Evolutionary conservation across 2,888 invertebrate species (phyloP).

Genomic region (Idaea dimidiata): DNA sequence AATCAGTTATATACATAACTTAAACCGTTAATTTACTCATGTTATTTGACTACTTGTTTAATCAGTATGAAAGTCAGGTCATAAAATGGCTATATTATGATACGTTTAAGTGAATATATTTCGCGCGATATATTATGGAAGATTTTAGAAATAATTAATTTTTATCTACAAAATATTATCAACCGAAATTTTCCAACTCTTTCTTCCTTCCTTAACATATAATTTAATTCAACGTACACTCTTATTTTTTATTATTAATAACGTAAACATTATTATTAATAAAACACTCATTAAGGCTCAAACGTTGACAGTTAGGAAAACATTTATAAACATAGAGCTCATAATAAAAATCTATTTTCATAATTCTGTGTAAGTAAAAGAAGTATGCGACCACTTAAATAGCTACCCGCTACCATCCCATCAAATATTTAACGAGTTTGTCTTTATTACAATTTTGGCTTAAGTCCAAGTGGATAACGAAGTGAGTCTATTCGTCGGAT

Average conservation of each 20-base stretch:
- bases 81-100: too few relatives aligned
- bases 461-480: constrained; percentile 64
- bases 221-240: too few relatives aligned
- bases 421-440: constrained; percentile 68
- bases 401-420: constrained; percentile 51
- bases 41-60: neutral
- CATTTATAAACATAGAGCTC: neutral
- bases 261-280: neutral
- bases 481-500: constrained; percentile 47
- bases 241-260: too few relatives aligned
- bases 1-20: neutral
- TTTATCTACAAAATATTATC: too few relatives aligned
- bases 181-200: too few relatives aligned
- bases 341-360: constrained; percentile 29
- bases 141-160: too few relatives aligned
- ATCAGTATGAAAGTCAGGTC: too few relatives aligned
- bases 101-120: too few relatives aligned
- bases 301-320: neutral
- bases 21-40: too few relatives aligned
- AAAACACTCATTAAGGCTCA: neutral
- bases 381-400: constrained; percentile 44
- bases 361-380: constrained; percentile 25
- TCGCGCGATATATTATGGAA: too few relatives aligned
- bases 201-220: too few relatives aligned
- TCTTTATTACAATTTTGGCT: constrained; percentile 76